Conservation (phyloP, 2,888 invertebrate genomes). For the Spodoptera picta region DNA sequence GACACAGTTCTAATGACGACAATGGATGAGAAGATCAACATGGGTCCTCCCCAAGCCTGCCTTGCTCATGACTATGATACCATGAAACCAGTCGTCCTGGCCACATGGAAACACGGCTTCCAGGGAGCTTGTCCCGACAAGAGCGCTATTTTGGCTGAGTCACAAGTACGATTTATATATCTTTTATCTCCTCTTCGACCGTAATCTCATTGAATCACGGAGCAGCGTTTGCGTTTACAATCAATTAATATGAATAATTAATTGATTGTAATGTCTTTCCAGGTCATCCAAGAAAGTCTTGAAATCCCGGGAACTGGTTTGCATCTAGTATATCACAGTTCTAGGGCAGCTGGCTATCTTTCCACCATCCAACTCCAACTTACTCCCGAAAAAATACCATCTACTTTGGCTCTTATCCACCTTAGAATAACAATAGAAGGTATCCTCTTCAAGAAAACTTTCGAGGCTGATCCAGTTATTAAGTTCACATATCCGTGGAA, state of each 20-base stretch:
- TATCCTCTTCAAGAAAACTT: constrained; percentile 96
- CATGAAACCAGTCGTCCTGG: constrained; percentile 97
- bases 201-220: no score
- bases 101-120: constrained; percentile 98
- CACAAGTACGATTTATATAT: constrained; percentile 88
- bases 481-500: constrained; percentile 99
- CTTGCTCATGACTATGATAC: constrained; percentile 96
- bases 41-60: constrained; percentile 93
- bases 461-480: constrained; percentile 98
- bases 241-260: neutral
- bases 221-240: neutral
- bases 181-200: no score
- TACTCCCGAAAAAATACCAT: constrained; percentile 95
- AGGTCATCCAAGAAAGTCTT: constrained; percentile 97
- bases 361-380: constrained; percentile 97
- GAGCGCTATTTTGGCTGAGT: constrained; percentile 96
- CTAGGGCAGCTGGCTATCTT: constrained; percentile 96
- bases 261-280: constrained; percentile 36
- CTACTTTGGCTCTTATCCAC: constrained; percentile 95
- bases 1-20: constrained; percentile 95
- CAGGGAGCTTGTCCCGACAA: constrained; percentile 98
- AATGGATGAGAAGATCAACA: constrained; percentile 92
- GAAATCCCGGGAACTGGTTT: constrained; percentile 98
- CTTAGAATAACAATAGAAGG: constrained; percentile 98
- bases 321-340: constrained; percentile 98